These are phyloP conservation scores for Pedionomus torquatus DNA, from an alignment of 2,113 vertebrate genomes.

Conservation along the genomic window DNA sequence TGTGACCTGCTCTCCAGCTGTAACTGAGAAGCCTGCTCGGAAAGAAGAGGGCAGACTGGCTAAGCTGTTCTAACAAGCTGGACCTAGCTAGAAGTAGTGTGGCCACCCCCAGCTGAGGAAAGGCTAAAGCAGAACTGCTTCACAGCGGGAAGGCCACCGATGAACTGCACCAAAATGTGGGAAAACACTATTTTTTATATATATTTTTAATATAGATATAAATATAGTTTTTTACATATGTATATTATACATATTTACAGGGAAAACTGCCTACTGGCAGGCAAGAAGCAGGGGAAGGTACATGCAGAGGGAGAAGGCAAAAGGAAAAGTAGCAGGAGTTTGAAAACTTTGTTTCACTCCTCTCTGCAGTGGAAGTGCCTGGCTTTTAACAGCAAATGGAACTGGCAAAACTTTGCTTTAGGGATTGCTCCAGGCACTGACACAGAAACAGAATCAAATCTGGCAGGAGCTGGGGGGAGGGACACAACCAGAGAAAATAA, in stretches of 20 bases:
- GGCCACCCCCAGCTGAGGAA: background rate
- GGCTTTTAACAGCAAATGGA: constrained; percentile 13
- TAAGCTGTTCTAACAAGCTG: background rate
- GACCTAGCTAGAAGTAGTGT: background rate
- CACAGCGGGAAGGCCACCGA: background rate
- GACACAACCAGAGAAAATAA: background rate
- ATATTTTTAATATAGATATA: background rate
- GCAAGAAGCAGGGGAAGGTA: background rate
- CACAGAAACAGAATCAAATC: constrained; percentile 18
- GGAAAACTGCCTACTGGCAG: background rate
- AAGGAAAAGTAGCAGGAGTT: background rate
- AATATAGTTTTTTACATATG: background rate
- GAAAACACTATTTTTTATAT: background rate
- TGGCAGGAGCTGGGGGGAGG: background rate
- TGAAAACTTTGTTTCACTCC: background rate
- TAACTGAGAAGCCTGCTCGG: background rate
- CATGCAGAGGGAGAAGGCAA: background rate
- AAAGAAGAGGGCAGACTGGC: background rate
- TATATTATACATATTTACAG: background rate
- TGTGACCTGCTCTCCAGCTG: background rate
- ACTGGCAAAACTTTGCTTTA: constrained; percentile 14
- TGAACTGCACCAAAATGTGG: background rate
- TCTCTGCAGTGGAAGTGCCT: background rate
- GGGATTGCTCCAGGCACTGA: constrained; percentile 7
- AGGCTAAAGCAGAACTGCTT: background rate